phyloP scores from a whole-genome alignment of 2,888 invertebrate genomes.

The Periphyllus acericola region DNA sequence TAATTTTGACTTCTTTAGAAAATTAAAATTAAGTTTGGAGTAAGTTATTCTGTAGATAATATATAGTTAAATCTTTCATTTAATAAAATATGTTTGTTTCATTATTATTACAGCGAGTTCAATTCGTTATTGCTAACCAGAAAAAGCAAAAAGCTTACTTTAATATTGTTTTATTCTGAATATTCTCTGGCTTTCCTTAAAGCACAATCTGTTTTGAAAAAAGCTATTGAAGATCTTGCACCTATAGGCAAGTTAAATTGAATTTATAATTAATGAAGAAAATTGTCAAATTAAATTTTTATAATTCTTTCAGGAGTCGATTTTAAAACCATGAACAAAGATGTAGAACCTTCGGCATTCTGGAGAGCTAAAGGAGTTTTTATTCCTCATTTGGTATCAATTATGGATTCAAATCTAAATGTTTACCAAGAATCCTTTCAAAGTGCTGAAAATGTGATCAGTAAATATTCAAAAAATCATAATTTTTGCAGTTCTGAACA shows the following conservation, averaged over 20 bases:
- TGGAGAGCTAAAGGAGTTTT: constrained; percentile 82
- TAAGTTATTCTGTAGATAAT: neutral
- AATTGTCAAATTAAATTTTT: neutral
- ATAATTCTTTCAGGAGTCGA: constrained; percentile 74
- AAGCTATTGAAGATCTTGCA: constrained; percentile 86
- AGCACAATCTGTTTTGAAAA: constrained; percentile 86
- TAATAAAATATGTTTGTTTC: neutral
- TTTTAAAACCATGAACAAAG: constrained; percentile 85
- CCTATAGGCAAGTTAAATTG: constrained; percentile 69
- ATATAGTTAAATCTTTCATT: neutral
- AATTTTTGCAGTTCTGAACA: neutral
- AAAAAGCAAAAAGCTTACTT: constrained; percentile 67
- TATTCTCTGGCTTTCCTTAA: constrained; percentile 94
- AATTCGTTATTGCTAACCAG: constrained; percentile 43
- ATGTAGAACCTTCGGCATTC: constrained; percentile 81
- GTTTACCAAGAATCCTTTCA: constrained; percentile 85
- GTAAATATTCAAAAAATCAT: constrained; percentile 68
- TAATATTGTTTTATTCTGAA: constrained; percentile 92
- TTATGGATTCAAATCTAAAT: constrained; percentile 84
- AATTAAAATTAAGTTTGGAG: constrained; percentile 48
- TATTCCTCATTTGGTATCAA: constrained; percentile 83
- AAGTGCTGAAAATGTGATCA: constrained; percentile 83
- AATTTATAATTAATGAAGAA: neutral
- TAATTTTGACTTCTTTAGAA: constrained; percentile 53
- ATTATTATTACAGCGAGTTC: constrained; percentile 44